Conservation (phyloP, 2,888 invertebrate species). For the Drosophila anceps region DNA sequence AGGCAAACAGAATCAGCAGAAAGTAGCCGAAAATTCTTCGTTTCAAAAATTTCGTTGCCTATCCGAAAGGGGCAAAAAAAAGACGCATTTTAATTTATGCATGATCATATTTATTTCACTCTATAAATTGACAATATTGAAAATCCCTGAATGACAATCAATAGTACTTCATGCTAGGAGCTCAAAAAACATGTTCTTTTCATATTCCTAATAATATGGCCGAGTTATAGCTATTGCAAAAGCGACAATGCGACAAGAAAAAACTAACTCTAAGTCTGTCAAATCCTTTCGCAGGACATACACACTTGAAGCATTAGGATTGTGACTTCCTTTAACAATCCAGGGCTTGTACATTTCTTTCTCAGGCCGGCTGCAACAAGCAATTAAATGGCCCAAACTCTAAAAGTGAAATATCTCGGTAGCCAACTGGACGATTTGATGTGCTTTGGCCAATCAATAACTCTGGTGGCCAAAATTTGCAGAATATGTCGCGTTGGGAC, state of each 20-base stretch:
- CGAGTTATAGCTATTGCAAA: background rate
- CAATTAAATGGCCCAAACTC: background rate
- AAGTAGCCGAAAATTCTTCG: background rate
- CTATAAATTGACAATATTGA: background rate
- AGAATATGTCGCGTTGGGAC: background rate
- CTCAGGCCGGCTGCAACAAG: background rate
- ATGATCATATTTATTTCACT: background rate
- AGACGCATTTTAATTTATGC: background rate
- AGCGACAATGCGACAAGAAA: rapidly evolving
- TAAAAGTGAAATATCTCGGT: background rate
- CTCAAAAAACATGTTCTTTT: background rate
- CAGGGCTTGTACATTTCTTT: background rate
- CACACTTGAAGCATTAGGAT: background rate
- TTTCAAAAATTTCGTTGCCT: background rate
- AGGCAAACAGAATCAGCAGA: background rate
- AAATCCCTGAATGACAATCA: background rate
- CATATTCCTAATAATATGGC: background rate
- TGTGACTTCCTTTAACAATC: background rate
- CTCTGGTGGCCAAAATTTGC: background rate
- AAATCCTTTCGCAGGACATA: background rate
- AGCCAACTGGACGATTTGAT: background rate
- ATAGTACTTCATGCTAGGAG: background rate
- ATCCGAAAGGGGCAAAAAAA: background rate
- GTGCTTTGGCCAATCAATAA: background rate
- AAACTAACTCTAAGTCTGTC: background rate